Evolutionary conservation across 2,888 invertebrate genomes (phyloP).

Genomic region (Tiphia femorata): DNA sequence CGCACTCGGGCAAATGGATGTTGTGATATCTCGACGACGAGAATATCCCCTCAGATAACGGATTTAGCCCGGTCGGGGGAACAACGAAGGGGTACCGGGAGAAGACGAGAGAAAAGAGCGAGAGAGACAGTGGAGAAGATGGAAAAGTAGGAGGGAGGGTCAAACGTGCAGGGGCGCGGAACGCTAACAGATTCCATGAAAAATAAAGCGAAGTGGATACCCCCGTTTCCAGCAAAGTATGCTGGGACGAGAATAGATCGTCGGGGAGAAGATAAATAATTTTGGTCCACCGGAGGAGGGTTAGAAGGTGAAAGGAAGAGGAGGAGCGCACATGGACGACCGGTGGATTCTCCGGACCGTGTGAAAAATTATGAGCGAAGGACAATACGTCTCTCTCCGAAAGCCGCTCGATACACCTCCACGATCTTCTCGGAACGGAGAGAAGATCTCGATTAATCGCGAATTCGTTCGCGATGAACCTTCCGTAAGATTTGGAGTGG

Average conservation of each 20-base stretch:
- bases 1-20: conserved; percentile 26
- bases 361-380: too few relatives aligned
- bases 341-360: too few relatives aligned
- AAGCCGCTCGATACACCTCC: too few relatives aligned
- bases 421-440: too few relatives aligned
- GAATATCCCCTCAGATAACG: conserved; percentile 45
- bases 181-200: conserved; percentile 14
- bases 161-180: conserved; percentile 21
- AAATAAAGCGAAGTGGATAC: conserved; percentile 13
- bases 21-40: conserved; percentile 39
- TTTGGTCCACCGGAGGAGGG: conserved; percentile 10
- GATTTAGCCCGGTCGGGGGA: conserved; percentile 33
- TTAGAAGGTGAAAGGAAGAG: not conserved
- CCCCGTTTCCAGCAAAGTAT: too few relatives aligned
- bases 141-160: conserved; percentile 7
- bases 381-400: too few relatives aligned
- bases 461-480: too few relatives aligned
- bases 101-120: too few relatives aligned
- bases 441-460: too few relatives aligned
- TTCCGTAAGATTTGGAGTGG: too few relatives aligned
- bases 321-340: not conserved
- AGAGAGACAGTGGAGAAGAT: not conserved
- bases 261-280: conserved; percentile 36
- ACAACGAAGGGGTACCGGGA: too few relatives aligned
- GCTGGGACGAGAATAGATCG: conserved; percentile 36